A percentile compares a stretch with the other conserved stretches of the same genome.
Conservation (phyloP, 2,888 invertebrate species). For the Drosophila infuscata region DNA sequence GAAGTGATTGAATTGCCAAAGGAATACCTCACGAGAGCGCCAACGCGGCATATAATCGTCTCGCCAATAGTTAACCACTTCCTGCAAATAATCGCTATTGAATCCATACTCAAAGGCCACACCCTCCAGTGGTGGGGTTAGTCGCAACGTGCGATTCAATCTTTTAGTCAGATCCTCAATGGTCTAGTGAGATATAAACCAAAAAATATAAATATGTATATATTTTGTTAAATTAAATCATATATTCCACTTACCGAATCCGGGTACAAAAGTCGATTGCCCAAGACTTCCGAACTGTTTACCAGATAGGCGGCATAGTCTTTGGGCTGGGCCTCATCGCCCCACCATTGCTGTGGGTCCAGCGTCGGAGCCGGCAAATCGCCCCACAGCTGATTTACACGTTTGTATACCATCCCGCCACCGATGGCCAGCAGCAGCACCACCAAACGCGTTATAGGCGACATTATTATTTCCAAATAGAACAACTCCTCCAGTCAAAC, state of each 20-base stretch:
- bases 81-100: slow-evolving; percentile 88
- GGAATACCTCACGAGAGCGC: slow-evolving; percentile 88
- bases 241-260: slow-evolving; percentile 55
- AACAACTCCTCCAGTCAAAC: slow-evolving; percentile 28
- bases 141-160: slow-evolving; percentile 85
- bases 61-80: slow-evolving; percentile 92
- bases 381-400: slow-evolving; percentile 56
- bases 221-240: neutral
- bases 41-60: slow-evolving; percentile 90
- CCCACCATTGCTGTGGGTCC: slow-evolving; percentile 81
- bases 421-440: slow-evolving; percentile 71
- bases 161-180: slow-evolving; percentile 87
- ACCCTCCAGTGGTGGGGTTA: slow-evolving; percentile 88
- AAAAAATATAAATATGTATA: neutral
- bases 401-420: slow-evolving; percentile 71
- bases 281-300: slow-evolving; percentile 68
- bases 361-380: slow-evolving; percentile 67
- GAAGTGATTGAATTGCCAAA: slow-evolving; percentile 92
- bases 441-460: slow-evolving; percentile 61
- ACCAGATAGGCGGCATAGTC: slow-evolving; percentile 73
- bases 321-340: slow-evolving; percentile 73
- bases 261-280: slow-evolving; percentile 69
- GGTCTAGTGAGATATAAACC: slow-evolving; percentile 81
- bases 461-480: slow-evolving; percentile 50
- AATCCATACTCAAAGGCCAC: slow-evolving; percentile 92